Evolutionary conservation across 2,888 invertebrate species (phyloP).

Genomic region (Lycophotia porphyrea): DNA sequence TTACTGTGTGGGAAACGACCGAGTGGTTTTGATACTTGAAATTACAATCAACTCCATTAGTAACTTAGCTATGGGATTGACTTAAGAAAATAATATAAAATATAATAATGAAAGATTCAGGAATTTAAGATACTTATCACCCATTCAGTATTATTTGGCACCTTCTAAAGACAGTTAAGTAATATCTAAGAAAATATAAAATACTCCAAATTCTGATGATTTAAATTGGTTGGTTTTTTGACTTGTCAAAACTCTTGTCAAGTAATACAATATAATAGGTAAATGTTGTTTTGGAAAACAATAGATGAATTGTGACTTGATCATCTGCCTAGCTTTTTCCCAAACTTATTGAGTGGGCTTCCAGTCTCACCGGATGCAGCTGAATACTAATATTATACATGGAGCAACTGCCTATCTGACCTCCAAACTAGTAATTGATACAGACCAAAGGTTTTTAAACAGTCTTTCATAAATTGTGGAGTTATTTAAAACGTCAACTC

Average conservation of each 20-base stretch:
- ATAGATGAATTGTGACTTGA: no score
- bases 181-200: not conserved
- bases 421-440: no score
- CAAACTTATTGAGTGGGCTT: no score
- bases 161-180: not conserved
- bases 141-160: not conserved
- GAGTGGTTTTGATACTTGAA: conserved; percentile 76
- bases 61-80: not conserved
- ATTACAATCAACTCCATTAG: not conserved
- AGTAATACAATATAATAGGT: no score
- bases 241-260: no score
- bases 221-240: not conserved
- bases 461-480: not conserved
- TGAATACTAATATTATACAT: no score
- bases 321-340: no score
- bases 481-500: not conserved
- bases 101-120: not conserved
- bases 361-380: no score
- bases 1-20: conserved; percentile 67
- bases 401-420: no score
- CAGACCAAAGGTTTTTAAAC: not conserved
- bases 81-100: no score
- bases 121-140: not conserved
- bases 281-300: not conserved
- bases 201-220: not conserved